Evolutionary conservation across 2,888 invertebrate species (phyloP), one percentile per base, ranked within the genome.

Genomic region (Alsophila aescularia): DNA sequence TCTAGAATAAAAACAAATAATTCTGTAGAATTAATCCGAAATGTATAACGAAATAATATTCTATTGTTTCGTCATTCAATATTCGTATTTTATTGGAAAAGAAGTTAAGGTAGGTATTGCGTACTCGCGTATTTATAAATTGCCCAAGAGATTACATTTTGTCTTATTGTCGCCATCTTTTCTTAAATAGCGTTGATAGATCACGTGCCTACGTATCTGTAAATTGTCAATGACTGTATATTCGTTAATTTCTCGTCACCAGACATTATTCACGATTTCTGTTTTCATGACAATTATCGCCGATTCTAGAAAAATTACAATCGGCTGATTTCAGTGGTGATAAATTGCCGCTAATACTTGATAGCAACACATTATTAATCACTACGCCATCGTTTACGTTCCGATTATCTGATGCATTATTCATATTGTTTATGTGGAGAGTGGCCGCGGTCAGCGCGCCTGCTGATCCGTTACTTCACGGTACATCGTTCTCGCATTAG

Each of bases 401-500:
- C 43, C 15, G 52, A 58, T 60, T 52, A 60, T 60, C 58, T 27
- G 14, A 52, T 66, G 49, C 50, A 64, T 67, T 66, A 66, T 67
- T 67, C 59, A 66, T 66, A 41, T 49, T 45, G 43, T 57, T 55
- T 49, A 60, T 58, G 61, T 47, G 52, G 51, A 53, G 52, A 48
- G 45, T 49, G 48, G 50, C 50, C 43, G 53, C 58, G 41, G 59
- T 47, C 49, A 44, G 50, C 47, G 40, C 45, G 58, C 56, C 34
- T 48, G 52, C 52, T 64, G 64, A 64, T 62, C 64, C 61, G 64
- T 58, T 58, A 60, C 57, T 58, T 49, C 63, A 52, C 60, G 58
- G 58, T 66, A 68, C 69, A 72, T 62, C 54, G 60, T 54, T 67
- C 67, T 54, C 56, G 60, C 62, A 68, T 68, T 67, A 69, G 47